Conservation (phyloP, 2,888 invertebrate species). For the Caenorhabditis angaria region DNA sequence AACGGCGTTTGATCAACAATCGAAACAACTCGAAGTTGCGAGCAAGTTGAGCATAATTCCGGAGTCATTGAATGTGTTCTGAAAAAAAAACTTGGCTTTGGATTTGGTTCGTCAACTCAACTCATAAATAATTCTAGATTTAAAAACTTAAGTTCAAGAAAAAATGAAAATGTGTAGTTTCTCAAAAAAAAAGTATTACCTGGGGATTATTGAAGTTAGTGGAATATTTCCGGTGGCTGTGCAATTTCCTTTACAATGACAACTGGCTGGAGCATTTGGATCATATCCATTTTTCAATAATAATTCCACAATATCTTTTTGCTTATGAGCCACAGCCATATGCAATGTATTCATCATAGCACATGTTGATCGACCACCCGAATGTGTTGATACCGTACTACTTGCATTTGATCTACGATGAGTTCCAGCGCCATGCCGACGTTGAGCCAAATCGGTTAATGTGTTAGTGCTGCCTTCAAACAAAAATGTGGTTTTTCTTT, state of each 20-base stretch:
- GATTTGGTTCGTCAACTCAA: not conserved
- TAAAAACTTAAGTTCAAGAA: not conserved
- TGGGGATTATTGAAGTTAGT: slow-evolving; percentile 66
- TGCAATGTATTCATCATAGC: slow-evolving; percentile 75
- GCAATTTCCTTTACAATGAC: slow-evolving; percentile 70
- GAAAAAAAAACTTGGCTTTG: not conserved
- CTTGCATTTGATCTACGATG: slow-evolving; percentile 70
- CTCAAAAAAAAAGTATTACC: slow-evolving; percentile 26
- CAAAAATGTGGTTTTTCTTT: slow-evolving; percentile 7
- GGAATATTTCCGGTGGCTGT: slow-evolving; percentile 68
- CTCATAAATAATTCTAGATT: slow-evolving; percentile 3
- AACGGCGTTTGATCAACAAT: slow-evolving; percentile 76
- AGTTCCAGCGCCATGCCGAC: slow-evolving; percentile 62
- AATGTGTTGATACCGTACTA: slow-evolving; percentile 70
- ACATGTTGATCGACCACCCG: slow-evolving; percentile 68
- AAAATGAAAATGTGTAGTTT: not conserved
- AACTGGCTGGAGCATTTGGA: slow-evolving; percentile 76
- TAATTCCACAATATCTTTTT: slow-evolving; percentile 74
- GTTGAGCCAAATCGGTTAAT: slow-evolving; percentile 68
- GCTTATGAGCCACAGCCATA: slow-evolving; percentile 77
- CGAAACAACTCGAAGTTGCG: slow-evolving; percentile 75
- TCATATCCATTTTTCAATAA: slow-evolving; percentile 75
- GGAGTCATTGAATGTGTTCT: slow-evolving; percentile 66
- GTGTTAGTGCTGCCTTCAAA: slow-evolving; percentile 67
- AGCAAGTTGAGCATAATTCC: slow-evolving; percentile 75